Evolutionary conservation across 2,797 vertebrate species (phyloP).

Genomic region (Poecilia gillii): DNA sequence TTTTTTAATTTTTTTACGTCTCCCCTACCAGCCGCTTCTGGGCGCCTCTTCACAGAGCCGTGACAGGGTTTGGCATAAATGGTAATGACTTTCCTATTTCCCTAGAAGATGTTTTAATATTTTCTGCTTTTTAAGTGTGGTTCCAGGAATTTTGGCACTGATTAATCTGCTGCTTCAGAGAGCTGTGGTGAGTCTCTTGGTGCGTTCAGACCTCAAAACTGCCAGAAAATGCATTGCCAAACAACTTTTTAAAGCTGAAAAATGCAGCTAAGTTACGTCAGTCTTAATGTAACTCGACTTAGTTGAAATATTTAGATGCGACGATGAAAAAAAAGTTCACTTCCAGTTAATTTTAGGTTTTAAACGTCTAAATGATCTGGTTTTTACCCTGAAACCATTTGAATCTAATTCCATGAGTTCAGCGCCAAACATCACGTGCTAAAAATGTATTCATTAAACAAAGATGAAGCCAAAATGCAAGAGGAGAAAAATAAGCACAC

Average conservation of each 20-base stretch:
- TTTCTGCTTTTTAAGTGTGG: constrained; percentile 39
- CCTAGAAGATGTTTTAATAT: constrained; percentile 27
- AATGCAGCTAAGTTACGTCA: constrained; percentile 19
- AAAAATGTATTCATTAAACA: not conserved
- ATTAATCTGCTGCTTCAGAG: constrained; percentile 8
- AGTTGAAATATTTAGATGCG: not conserved
- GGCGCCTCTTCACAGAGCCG: not conserved
- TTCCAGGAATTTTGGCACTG: constrained; percentile 34
- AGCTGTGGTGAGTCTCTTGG: constrained; percentile 15
- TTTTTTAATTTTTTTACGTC: not conserved
- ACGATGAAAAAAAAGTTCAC: not conserved
- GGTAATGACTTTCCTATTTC: constrained; percentile 37
- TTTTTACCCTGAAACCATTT: not conserved
- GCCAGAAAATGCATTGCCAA: constrained; percentile 18
- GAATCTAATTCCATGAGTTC: not conserved
- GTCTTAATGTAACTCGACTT: not conserved
- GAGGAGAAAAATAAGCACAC: not conserved
- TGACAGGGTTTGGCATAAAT: constrained; percentile 22
- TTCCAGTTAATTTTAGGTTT: not conserved
- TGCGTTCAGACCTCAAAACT: constrained; percentile 26
- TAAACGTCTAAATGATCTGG: not conserved
- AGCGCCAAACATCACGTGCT: not conserved
- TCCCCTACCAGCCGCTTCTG: not conserved
- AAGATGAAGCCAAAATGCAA: not conserved
- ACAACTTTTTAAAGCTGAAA: constrained; percentile 25